Conservation (phyloP, 1,140 invertebrate species). For the Meloidogyne chitwoodi region DNA sequence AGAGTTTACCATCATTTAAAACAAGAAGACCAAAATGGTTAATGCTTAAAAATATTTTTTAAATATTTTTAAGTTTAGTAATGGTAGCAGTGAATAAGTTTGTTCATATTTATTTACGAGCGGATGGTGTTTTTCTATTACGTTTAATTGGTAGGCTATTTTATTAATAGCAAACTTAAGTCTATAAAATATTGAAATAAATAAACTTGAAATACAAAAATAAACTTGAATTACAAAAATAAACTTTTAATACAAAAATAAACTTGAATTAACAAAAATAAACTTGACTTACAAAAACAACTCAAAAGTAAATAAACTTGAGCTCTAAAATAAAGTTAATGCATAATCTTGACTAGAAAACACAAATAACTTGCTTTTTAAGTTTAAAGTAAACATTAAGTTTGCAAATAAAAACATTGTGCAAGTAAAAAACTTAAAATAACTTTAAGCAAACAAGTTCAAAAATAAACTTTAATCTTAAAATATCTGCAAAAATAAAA, state of each 20-base stretch:
- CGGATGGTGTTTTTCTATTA: conserved; percentile 60
- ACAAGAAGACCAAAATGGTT: conserved; percentile 31
- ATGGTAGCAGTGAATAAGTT: conserved; percentile 53
- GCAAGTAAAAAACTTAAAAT: too few species aligned
- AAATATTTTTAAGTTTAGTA: conserved; percentile 23
- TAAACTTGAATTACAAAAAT: neutral
- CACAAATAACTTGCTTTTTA: too few species aligned
- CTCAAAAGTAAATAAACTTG: too few species aligned
- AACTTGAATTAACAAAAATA: neutral
- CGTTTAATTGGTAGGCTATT: conserved; percentile 33
- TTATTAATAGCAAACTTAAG: neutral
- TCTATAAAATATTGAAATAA: neutral
- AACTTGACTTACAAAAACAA: neutral
- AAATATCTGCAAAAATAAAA: too few species aligned
- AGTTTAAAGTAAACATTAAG: too few species aligned
- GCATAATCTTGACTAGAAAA: too few species aligned
- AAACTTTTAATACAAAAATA: neutral
- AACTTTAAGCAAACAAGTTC: too few species aligned
- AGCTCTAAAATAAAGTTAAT: too few species aligned
- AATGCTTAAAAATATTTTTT: neutral
- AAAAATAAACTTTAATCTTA: too few species aligned
- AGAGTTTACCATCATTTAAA: conserved; percentile 27
- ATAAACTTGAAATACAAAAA: neutral
- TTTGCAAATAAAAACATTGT: too few species aligned
- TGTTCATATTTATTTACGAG: conserved; percentile 46